Conservation (phyloP, 2,888 invertebrate genomes). For the Mactromeris polynyma region DNA sequence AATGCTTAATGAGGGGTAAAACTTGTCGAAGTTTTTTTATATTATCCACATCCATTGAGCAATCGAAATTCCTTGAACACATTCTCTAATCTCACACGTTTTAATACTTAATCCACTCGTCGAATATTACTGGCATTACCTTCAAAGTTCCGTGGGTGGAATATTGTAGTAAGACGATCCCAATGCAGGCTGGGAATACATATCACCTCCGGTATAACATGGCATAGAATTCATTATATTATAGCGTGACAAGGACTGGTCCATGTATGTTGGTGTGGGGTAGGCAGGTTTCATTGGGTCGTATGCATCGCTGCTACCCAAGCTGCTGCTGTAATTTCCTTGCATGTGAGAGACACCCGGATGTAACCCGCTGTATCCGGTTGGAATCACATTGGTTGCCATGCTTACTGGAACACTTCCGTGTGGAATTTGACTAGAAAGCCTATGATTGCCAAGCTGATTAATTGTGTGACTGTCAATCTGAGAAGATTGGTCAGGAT, state of each 20-base stretch:
- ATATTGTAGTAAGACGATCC: conserved; percentile 64
- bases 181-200: conserved; percentile 57
- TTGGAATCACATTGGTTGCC: conserved; percentile 33
- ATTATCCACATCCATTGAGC: not conserved
- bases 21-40: not conserved
- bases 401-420: conserved; percentile 56
- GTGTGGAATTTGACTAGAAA: conserved; percentile 34
- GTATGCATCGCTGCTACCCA: conserved; percentile 59
- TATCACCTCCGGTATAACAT: conserved; percentile 60
- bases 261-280: conserved; percentile 67
- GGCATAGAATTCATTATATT: conserved; percentile 57
- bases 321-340: conserved; percentile 38
- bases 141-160: conserved; percentile 67
- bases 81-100: not conserved
- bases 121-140: not conserved
- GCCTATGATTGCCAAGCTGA: conserved; percentile 38
- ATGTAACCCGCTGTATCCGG: conserved; percentile 52
- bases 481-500: conserved; percentile 57
- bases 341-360: conserved; percentile 53
- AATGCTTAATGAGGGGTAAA: conserved; percentile 4
- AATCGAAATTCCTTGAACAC: not conserved
- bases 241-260: conserved; percentile 60
- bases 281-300: conserved; percentile 68
- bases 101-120: not conserved
- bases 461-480: conserved; percentile 50